Conservation (phyloP, 1,140 invertebrate species). For the Megalopta genalis region DNA sequence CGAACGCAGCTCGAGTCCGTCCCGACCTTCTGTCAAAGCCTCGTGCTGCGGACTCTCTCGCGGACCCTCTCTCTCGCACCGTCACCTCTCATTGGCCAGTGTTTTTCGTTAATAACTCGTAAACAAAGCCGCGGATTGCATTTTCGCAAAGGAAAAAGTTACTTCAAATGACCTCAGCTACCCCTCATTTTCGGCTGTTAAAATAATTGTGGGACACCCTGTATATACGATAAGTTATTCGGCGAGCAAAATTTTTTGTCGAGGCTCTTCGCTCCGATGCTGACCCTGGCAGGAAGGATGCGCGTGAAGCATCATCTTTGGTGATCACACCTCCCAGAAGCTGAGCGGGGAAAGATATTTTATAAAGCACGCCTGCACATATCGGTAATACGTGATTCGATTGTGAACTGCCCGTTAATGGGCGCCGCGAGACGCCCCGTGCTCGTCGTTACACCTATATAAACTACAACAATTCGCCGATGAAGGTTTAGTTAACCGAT, state of each 20-base stretch:
- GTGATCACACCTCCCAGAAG: constrained; percentile 37
- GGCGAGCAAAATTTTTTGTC: constrained; percentile 28
- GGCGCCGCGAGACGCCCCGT: constrained; percentile 7
- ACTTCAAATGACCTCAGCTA: no score
- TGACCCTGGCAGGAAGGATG: constrained; percentile 50
- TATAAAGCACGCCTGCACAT: constrained; percentile 47
- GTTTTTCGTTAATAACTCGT: no score
- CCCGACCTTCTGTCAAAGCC: no score
- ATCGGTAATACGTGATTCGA: constrained; percentile 52
- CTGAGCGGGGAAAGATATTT: constrained; percentile 16
- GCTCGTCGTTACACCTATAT: constrained; percentile 43
- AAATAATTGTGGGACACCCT: no score
- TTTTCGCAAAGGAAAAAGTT: no score
- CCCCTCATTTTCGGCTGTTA: no score
- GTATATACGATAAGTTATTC: constrained; percentile 44
- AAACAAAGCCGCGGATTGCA: no score
- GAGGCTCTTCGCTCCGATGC: constrained; percentile 12
- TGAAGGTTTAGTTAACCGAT: constrained; percentile 53
- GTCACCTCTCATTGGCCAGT: no score
- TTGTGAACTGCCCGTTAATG: constrained; percentile 43
- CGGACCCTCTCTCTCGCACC: no score
- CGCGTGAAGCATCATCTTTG: constrained; percentile 43
- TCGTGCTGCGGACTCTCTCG: no score
- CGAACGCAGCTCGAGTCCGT: no score
- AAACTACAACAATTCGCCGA: constrained; percentile 37